A percentile compares a stretch with the other conserved stretches of the same genome.
Conservation (phyloP, 2,797 vertebrate species). For the Gymnocypris eckloni region DNA sequence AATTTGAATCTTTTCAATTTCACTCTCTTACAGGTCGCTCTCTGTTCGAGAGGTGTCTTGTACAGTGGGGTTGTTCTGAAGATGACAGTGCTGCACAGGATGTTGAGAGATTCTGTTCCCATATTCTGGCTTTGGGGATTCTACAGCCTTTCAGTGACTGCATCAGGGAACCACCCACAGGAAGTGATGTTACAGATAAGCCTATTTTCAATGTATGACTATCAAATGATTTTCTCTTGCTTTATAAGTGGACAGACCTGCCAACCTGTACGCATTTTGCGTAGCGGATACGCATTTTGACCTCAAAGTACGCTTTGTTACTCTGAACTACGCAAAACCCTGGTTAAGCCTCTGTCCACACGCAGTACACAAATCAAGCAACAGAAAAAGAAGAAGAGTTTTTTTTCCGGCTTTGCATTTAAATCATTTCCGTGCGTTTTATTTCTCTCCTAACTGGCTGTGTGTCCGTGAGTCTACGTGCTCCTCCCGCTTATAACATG, state of each 20-base stretch:
- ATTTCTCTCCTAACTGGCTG: no score
- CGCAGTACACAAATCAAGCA: no score
- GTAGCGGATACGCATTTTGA: no score
- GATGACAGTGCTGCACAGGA: slow-evolving; percentile 70
- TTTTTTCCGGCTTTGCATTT: no score
- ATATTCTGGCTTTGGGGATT: slow-evolving; percentile 87
- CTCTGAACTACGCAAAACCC: no score
- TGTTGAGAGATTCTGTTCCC: slow-evolving; percentile 87
- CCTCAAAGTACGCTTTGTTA: no score
- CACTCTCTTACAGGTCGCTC: slow-evolving; percentile 77
- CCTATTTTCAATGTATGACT: slow-evolving; percentile 84
- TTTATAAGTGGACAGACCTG: not conserved
- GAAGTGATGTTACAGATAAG: slow-evolving; percentile 69
- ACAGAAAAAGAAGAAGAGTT: no score
- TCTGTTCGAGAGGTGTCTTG: slow-evolving; percentile 86
- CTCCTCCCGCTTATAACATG: no score
- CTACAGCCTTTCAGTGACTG: slow-evolving; percentile 87
- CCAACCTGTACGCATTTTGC: no score
- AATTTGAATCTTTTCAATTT: not conserved
- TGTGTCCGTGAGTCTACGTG: no score
- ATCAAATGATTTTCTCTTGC: not conserved
- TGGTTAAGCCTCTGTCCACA: no score
- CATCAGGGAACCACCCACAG: slow-evolving; percentile 78
- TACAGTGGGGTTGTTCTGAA: slow-evolving; percentile 79
- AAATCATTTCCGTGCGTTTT: no score